Conservation (phyloP, 2,797 vertebrate genomes). For the Lepilemur septentrionalis region DNA sequence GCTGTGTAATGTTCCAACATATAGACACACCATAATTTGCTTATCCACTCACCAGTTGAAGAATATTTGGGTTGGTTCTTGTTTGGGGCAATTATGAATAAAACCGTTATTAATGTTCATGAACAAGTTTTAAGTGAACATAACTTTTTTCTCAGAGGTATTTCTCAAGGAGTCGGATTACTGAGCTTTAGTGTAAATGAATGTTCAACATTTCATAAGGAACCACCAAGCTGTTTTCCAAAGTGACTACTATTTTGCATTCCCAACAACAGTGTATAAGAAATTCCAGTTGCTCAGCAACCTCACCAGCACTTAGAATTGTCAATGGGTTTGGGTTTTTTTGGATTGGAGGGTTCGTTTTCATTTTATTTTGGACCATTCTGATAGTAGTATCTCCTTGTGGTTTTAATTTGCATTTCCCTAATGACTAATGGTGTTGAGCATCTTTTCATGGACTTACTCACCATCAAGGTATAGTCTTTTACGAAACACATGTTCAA, state of each 20-base stretch:
- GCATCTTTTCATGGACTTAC: neutral
- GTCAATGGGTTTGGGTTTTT: neutral
- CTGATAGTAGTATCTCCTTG: neutral
- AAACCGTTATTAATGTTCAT: neutral
- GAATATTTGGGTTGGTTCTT: neutral
- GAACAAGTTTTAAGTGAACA: conserved; percentile 20
- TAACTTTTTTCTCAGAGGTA: neutral
- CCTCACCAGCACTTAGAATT: neutral
- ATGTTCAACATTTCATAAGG: neutral
- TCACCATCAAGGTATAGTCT: neutral
- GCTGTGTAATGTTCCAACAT: neutral
- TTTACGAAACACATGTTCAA: neutral
- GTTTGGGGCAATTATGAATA: neutral
- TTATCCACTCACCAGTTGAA: neutral
- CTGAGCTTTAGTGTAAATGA: neutral
- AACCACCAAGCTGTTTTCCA: neutral
- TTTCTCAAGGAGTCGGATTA: neutral
- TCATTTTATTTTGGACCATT: neutral
- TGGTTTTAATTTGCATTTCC: neutral
- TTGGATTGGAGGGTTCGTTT: neutral
- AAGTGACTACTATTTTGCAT: neutral
- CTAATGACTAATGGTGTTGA: neutral
- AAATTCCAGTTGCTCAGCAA: neutral
- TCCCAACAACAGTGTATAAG: neutral
- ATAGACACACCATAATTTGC: neutral